Evolutionary conservation across 2,113 vertebrate genomes (phyloP).

Genomic region (Zosterops borbonicus): DNA sequence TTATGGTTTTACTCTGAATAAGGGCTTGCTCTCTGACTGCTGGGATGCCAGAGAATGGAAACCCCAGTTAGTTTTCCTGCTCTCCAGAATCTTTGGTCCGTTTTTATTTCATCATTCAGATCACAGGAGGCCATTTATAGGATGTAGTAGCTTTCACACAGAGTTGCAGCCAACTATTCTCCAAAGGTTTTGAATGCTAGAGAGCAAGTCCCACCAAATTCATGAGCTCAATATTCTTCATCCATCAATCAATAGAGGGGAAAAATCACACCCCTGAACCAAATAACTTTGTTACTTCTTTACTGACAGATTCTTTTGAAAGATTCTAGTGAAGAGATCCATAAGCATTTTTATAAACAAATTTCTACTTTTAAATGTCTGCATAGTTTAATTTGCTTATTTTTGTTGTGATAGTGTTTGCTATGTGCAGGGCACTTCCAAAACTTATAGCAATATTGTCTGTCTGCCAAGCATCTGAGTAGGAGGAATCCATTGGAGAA

Average conservation of each 20-base stretch:
- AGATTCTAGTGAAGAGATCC: neutral
- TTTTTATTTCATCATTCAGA: constrained; percentile 19
- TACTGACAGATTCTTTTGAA: neutral
- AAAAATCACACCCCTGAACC: neutral
- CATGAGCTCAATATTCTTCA: neutral
- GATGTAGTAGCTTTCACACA: neutral
- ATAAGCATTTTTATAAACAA: neutral
- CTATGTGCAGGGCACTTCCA: neutral
- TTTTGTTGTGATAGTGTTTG: neutral
- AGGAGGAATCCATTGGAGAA: neutral
- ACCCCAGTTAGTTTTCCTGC: neutral
- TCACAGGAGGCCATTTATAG: neutral
- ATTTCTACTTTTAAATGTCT: neutral
- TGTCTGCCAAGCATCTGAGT: neutral
- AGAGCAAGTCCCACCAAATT: neutral
- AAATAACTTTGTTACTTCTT: neutral
- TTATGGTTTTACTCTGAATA: neutral
- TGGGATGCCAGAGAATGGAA: neutral
- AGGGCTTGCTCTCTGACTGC: neutral
- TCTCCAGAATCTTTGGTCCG: neutral
- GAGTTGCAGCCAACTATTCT: neutral
- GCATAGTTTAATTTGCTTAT: neutral
- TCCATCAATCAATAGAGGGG: neutral
- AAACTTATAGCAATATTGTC: neutral
- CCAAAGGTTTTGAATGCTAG: neutral